A percentile compares a stretch with the other conserved stretches of the same genome.
phyloP scores from a whole-genome alignment of 2,797 vertebrate species.

The Acipenser oxyrinchus region DNA sequence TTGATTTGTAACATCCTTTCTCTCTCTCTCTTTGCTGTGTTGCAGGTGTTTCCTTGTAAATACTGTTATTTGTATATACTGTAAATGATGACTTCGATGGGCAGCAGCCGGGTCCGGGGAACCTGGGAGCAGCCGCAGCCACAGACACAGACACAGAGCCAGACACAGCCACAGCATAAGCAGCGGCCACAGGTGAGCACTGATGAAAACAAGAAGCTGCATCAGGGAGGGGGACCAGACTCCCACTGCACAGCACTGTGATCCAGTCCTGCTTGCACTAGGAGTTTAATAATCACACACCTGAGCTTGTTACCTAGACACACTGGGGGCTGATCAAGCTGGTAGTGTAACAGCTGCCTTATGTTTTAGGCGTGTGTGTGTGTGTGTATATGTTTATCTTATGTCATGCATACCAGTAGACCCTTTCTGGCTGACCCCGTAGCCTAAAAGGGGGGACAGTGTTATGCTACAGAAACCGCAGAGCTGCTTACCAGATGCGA shows the following conservation, averaged over 20 bases:
- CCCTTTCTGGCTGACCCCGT: conserved; percentile 53
- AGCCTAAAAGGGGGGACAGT: conserved; percentile 62
- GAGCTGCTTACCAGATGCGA: conserved; percentile 53
- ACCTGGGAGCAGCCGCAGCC: conserved; percentile 69
- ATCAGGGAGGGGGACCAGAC: neutral
- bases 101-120: conserved; percentile 88
- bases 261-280: neutral
- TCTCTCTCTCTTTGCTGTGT: conserved; percentile 11
- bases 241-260: neutral
- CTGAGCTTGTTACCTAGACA: neutral
- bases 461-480: conserved; percentile 60
- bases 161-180: conserved; percentile 82
- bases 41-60: conserved; percentile 94
- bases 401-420: conserved; percentile 58
- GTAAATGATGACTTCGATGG: conserved; percentile 99
- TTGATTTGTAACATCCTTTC: neutral
- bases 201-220: neutral
- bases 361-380: no score
- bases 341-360: neutral
- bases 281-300: neutral
- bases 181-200: conserved; percentile 68
- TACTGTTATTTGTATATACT: conserved; percentile 99
- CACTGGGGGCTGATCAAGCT: neutral
- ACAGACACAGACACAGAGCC: conserved; percentile 93
- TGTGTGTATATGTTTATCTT: no score